Evolutionary conservation across 2,113 vertebrate genomes (phyloP).

Genomic region (Hemicordylus capensis): DNA sequence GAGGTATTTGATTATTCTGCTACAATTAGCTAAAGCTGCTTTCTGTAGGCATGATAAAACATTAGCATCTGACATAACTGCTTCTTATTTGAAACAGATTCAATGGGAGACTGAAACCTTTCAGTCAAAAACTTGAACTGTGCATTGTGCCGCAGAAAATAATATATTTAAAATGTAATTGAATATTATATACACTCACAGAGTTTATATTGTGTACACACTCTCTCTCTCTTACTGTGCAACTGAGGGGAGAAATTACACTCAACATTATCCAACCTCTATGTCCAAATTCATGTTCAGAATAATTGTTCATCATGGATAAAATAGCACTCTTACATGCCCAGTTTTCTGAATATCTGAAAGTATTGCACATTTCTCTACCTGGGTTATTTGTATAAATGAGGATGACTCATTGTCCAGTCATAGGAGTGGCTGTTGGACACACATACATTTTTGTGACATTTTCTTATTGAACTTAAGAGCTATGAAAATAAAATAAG

Average conservation of each 20-base stretch:
- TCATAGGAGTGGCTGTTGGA: conserved; percentile 16
- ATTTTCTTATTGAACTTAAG: conserved; percentile 28
- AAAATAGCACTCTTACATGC: neutral
- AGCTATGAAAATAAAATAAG: conserved; percentile 18
- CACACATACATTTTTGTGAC: neutral
- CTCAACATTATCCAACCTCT: conserved; percentile 8
- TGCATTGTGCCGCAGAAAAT: conserved; percentile 28
- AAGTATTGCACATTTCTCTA: neutral
- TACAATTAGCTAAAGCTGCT: conserved; percentile 43
- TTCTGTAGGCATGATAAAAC: conserved; percentile 17
- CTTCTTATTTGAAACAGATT: neutral
- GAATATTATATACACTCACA: too few species aligned
- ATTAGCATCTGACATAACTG: neutral
- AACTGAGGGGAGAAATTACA: neutral
- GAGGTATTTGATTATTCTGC: conserved; percentile 19
- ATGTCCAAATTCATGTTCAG: conserved; percentile 48
- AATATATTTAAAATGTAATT: conserved; percentile 28
- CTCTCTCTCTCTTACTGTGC: neutral
- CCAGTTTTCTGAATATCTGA: neutral
- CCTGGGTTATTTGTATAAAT: neutral
- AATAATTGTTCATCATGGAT: neutral
- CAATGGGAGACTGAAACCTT: conserved; percentile 22
- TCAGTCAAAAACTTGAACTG: conserved; percentile 27
- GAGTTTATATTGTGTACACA: too few species aligned
- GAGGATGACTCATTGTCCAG: neutral